phyloP scores from a whole-genome alignment of 2,888 invertebrate species.

The Melolontha melolontha region DNA sequence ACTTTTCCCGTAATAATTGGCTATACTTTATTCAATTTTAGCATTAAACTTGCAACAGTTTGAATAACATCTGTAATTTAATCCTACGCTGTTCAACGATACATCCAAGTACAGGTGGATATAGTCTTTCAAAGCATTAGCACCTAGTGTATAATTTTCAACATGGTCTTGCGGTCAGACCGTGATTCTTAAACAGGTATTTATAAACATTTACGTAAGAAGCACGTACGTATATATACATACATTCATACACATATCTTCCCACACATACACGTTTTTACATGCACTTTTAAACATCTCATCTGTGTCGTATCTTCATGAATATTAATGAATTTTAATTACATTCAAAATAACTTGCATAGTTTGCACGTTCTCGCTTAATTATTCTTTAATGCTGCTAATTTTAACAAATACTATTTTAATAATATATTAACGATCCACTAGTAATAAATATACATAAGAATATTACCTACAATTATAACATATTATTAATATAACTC shows the following conservation, averaged over 20 bases:
- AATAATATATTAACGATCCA: no score
- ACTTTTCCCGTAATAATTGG: no score
- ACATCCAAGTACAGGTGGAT: slow-evolving; percentile 1
- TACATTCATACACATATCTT: neutral
- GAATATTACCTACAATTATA: no score
- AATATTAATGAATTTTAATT: slow-evolving; percentile 1
- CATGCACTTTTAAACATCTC: slow-evolving; percentile 15
- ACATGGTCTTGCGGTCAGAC: slow-evolving; percentile 24
- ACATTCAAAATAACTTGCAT: no score
- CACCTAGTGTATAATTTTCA: slow-evolving; percentile 20
- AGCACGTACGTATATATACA: slow-evolving; percentile 8
- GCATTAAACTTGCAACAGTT: slow-evolving; percentile 4
- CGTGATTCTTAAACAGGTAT: slow-evolving; percentile 20
- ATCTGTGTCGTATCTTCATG: slow-evolving; percentile 6
- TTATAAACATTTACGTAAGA: slow-evolving; percentile 31
- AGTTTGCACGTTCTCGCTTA: no score
- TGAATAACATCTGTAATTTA: slow-evolving; percentile 21
- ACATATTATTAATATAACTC: no score
- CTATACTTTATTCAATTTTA: slow-evolving; percentile 3
- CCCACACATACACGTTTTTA: neutral
- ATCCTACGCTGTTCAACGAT: neutral
- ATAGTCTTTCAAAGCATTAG: slow-evolving; percentile 27
- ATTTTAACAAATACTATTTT: no score
- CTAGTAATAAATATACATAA: no score
- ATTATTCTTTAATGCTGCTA: no score